These are phyloP conservation scores for Chelon labrosus DNA, from an alignment of 2,797 vertebrate genomes.

Conservation along the genomic window DNA sequence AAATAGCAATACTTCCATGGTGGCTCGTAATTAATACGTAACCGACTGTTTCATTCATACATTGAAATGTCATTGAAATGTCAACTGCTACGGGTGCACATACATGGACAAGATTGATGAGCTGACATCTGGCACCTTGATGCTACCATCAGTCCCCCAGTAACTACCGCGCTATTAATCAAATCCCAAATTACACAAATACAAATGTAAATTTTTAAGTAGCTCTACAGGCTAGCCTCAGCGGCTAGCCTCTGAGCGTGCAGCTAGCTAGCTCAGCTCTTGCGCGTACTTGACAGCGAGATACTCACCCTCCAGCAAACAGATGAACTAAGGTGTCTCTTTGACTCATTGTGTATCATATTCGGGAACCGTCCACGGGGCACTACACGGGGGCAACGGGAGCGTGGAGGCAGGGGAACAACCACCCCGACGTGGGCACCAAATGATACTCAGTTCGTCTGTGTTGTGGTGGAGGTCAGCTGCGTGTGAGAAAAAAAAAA, in stretches of 20 bases:
- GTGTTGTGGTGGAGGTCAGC: constrained; percentile 79
- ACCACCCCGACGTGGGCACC: constrained; percentile 31
- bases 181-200: accelerated
- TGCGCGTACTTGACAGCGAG: not conserved
- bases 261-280: constrained; percentile 54
- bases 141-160: not conserved
- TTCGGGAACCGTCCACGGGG: constrained; percentile 83
- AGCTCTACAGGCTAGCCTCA: constrained; percentile 5
- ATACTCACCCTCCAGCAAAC: constrained; percentile 96
- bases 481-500: constrained; percentile 47
- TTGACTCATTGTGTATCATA: constrained; percentile 97
- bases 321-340: constrained; percentile 98
- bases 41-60: constrained; percentile 36
- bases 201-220: not conserved
- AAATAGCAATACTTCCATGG: no score
- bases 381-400: constrained; percentile 50
- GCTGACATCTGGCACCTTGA: constrained; percentile 2
- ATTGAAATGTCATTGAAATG: constrained; percentile 45
- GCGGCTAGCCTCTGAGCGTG: constrained; percentile 22
- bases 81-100: constrained; percentile 11
- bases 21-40: not conserved
- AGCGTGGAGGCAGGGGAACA: not conserved
- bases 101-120: not conserved
- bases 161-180: not conserved
- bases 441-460: constrained; percentile 19